These are phyloP conservation scores for Castor canadensis DNA, from an alignment of 2,113 vertebrate species.

Conservation along the genomic window DNA sequence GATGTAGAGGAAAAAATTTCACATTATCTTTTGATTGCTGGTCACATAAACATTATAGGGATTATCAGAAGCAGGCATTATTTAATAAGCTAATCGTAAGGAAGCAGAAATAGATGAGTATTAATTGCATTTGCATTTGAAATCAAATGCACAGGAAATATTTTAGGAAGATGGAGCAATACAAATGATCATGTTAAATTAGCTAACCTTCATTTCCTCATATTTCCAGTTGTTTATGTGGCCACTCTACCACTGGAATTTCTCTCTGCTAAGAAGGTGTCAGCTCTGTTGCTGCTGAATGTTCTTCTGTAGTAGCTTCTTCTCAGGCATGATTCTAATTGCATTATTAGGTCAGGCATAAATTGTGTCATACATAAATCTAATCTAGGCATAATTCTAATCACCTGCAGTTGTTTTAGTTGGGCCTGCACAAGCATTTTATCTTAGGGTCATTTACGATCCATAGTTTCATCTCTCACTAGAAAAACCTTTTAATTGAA, in stretches of 20 bases:
- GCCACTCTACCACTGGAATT: neutral
- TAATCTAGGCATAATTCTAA: neutral
- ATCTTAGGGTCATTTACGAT: neutral
- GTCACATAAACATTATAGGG: slow-evolving; percentile 45
- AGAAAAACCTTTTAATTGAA: neutral
- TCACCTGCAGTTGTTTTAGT: neutral
- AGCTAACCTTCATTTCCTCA: neutral
- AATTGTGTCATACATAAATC: neutral
- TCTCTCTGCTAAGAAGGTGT: neutral
- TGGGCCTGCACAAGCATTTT: neutral
- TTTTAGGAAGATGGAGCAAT: neutral
- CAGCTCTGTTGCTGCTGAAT: neutral
- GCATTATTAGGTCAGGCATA: neutral
- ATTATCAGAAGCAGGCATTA: slow-evolving; percentile 46
- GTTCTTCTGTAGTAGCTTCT: neutral
- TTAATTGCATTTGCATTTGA: slow-evolving; percentile 55
- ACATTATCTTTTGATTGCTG: slow-evolving; percentile 21
- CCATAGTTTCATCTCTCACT: neutral
- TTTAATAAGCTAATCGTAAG: slow-evolving; percentile 58
- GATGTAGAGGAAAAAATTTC: neutral
- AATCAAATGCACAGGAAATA: slow-evolving; percentile 35
- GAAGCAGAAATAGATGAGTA: neutral
- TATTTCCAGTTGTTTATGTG: neutral
- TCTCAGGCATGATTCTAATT: neutral
- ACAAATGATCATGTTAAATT: neutral